Evolutionary conservation across 92 coral and sea anemone genomes (phyloP).

Genomic region (Diadumene lineata): DNA sequence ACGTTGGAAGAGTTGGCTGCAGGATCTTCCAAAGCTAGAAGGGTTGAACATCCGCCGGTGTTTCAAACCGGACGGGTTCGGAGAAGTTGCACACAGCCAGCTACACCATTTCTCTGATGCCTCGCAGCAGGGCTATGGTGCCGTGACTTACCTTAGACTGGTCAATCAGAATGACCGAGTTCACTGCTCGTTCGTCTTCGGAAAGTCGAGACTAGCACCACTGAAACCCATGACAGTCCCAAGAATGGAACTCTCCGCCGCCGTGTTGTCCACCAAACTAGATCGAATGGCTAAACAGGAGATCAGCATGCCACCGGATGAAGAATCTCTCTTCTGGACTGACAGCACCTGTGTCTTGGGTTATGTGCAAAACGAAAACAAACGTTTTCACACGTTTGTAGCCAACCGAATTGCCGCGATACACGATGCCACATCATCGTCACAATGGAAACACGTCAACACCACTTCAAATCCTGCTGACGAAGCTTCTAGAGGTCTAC

Average conservation of each 20-base stretch:
- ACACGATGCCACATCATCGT: slow-evolving; percentile 3
- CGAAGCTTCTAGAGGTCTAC: slow-evolving; percentile 33
- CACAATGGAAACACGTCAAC: slow-evolving; percentile 20
- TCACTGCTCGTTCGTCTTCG: slow-evolving; percentile 46
- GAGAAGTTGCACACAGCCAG: slow-evolving; percentile 35
- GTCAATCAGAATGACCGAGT: slow-evolving; percentile 25
- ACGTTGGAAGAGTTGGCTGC: slow-evolving; percentile 46
- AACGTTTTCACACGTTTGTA: slow-evolving; percentile 39
- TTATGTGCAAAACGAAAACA: slow-evolving; percentile 26
- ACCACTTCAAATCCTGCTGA: slow-evolving; percentile 22
- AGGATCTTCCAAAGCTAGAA: slow-evolving; percentile 41
- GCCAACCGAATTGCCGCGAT: slow-evolving; percentile 32
- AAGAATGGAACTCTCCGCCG: slow-evolving; percentile 46
- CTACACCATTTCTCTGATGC: slow-evolving; percentile 54
- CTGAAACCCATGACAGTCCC: slow-evolving; percentile 6
- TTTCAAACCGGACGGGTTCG: slow-evolving; percentile 39
- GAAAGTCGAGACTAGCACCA: slow-evolving; percentile 25
- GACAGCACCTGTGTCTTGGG: slow-evolving; percentile 47
- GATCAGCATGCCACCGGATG: slow-evolving; percentile 1
- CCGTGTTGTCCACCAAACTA: slow-evolving; percentile 35
- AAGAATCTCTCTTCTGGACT: slow-evolving; percentile 40
- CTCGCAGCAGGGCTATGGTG: slow-evolving; percentile 44
- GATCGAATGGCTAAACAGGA: slow-evolving; percentile 35
- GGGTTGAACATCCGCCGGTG: slow-evolving; percentile 33
- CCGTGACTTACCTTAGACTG: slow-evolving; percentile 45